Conservation (phyloP, 1,140 invertebrate genomes). For the Halesus radiatus region DNA sequence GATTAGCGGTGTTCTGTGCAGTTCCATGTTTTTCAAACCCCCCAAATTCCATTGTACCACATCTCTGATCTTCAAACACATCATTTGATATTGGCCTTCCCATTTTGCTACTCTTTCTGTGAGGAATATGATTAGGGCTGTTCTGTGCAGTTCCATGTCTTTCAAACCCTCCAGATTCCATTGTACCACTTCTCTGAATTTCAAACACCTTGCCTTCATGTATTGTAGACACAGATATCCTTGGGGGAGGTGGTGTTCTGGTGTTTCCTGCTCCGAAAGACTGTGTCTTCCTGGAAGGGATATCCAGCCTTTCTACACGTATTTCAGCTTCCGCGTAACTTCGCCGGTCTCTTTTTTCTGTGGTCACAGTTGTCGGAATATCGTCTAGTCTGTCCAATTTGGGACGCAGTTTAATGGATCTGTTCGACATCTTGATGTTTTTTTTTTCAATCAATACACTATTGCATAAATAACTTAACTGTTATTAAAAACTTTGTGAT, state of each 20-base stretch:
- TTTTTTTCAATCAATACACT: not conserved
- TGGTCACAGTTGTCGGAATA: not conserved
- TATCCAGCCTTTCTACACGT: not conserved
- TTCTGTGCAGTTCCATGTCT: not conserved
- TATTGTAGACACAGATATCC: slow-evolving; percentile 22
- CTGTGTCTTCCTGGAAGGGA: not conserved
- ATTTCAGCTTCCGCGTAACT: not conserved
- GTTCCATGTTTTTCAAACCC: slow-evolving; percentile 14
- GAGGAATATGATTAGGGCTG: slow-evolving; percentile 4
- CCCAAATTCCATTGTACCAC: not conserved
- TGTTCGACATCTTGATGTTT: slow-evolving; percentile 1
- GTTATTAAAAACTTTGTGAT: too few relatives aligned
- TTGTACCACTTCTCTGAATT: not conserved
- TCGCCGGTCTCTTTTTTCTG: not conserved
- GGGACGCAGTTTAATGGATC: not conserved
- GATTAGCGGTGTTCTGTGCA: not conserved
- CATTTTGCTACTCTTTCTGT: slow-evolving; percentile 24
- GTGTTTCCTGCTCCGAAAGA: slow-evolving; percentile 29
- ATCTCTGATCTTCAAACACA: not conserved
- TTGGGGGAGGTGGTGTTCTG: not conserved
- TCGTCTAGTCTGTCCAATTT: not conserved
- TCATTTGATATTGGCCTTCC: not conserved
- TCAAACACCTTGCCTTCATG: slow-evolving; percentile 30
- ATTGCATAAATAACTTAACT: too few relatives aligned
- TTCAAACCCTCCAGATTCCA: slow-evolving; percentile 1